phyloP scores from a whole-genome alignment of 2,888 invertebrate species.

The Rhodophaea formosa region DNA sequence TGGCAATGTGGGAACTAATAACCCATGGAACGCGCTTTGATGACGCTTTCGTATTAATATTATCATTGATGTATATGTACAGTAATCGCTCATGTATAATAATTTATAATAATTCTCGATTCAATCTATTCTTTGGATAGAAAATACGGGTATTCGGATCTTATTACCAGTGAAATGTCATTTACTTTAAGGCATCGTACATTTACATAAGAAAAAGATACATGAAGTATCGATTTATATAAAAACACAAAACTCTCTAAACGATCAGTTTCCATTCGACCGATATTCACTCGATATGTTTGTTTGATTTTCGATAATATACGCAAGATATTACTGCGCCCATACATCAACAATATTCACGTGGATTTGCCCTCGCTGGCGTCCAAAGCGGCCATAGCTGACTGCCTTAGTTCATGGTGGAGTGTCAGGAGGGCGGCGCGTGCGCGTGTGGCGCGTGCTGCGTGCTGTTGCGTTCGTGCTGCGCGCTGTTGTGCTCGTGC shows the following conservation, averaged over 20 bases:
- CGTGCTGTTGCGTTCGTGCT: slow-evolving; percentile 47
- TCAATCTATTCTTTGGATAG: too few species aligned
- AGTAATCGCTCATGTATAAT: background rate
- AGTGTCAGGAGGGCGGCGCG: slow-evolving; percentile 66
- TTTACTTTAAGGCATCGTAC: too few species aligned
- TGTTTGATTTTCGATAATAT: background rate
- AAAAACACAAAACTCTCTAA: too few species aligned
- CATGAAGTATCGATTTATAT: too few species aligned
- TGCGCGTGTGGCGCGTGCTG: slow-evolving; percentile 58
- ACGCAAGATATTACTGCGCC: background rate
- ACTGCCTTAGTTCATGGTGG: slow-evolving; percentile 38
- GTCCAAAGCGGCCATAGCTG: background rate
- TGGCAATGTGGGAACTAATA: slow-evolving; percentile 2
- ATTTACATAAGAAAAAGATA: too few species aligned
- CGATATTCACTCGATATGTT: too few species aligned
- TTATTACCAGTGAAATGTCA: too few species aligned
- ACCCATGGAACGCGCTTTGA: background rate
- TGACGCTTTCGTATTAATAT: background rate
- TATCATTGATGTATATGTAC: background rate
- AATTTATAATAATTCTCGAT: background rate
- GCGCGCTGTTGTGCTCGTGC: slow-evolving; percentile 42
- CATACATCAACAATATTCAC: background rate
- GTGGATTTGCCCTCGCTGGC: background rate
- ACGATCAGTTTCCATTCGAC: too few species aligned
- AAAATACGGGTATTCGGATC: too few species aligned